These are phyloP conservation scores for Syrista parreyssii DNA, from an alignment of 2,888 invertebrate genomes.

Conservation along the genomic window DNA sequence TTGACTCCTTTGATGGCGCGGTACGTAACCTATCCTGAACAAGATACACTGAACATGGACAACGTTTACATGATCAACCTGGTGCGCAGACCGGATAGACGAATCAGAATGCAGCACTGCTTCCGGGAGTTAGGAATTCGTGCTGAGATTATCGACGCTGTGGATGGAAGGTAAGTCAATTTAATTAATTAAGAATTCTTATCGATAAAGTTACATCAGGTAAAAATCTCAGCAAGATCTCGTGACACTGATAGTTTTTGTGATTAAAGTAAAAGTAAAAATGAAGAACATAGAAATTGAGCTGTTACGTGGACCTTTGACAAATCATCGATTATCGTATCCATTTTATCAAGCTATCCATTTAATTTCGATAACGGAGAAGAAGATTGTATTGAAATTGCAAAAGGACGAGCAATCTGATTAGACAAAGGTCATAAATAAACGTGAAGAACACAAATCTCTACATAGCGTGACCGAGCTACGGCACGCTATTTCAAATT, in stretches of 20 bases:
- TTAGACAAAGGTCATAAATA: no score
- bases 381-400: background rate
- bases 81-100: constrained; percentile 81
- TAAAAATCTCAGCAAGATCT: background rate
- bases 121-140: constrained; percentile 86
- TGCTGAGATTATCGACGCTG: constrained; percentile 81
- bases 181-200: background rate
- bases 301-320: background rate
- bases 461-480: no score
- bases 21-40: constrained; percentile 62
- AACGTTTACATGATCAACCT: constrained; percentile 95
- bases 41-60: constrained; percentile 78
- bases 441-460: no score
- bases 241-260: background rate
- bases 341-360: no score
- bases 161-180: constrained; percentile 85
- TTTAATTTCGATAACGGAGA: background rate
- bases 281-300: no score
- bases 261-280: no score
- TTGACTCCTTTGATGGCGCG: constrained; percentile 51
- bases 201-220: background rate
- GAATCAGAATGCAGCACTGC: constrained; percentile 80
- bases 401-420: no score
- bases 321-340: background rate
- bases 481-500: no score